Conservation (phyloP, 2,888 invertebrate genomes). For the Spisula solida region DNA sequence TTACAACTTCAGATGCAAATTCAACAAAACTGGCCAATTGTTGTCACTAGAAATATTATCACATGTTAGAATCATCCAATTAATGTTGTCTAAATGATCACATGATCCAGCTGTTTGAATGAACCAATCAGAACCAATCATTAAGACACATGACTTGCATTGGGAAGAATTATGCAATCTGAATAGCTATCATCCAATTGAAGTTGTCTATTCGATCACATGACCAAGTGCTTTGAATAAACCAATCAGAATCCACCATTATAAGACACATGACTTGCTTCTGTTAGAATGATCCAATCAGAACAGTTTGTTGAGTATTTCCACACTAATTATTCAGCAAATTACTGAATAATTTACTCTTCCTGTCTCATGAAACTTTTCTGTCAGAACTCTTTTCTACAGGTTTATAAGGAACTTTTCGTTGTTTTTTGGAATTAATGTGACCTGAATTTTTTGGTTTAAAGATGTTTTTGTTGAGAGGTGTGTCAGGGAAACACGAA, state of each 20-base stretch:
- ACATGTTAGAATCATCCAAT: not conserved
- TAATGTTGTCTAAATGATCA: not conserved
- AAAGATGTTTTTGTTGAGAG: slow-evolving; percentile 74
- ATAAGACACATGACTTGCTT: slow-evolving; percentile 5
- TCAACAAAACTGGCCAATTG: slow-evolving; percentile 21
- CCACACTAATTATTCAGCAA: not conserved
- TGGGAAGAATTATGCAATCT: too few relatives aligned
- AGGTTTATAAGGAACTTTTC: slow-evolving; percentile 74
- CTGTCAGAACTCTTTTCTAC: slow-evolving; percentile 60
- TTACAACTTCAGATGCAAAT: not conserved
- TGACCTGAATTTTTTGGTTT: slow-evolving; percentile 71
- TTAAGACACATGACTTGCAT: not conserved
- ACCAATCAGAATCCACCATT: not conserved
- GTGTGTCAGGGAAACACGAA: slow-evolving; percentile 68
- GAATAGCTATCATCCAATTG: slow-evolving; percentile 21
- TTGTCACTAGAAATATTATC: slow-evolving; percentile 34
- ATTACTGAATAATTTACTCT: not conserved
- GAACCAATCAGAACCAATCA: not conserved
- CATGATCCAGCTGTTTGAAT: not conserved
- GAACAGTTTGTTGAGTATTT: slow-evolving; percentile 18
- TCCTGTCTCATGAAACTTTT: slow-evolving; percentile 20
- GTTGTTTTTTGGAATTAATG: slow-evolving; percentile 64
- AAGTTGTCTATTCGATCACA: not conserved
- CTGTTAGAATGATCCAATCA: not conserved
- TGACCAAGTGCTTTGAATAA: not conserved